Percentiles rank a stretch among this genome's conserved stretches.
These are phyloP conservation scores for Lepus europaeus DNA, from an alignment of 2,113 vertebrate genomes.

Conservation along the genomic window DNA sequence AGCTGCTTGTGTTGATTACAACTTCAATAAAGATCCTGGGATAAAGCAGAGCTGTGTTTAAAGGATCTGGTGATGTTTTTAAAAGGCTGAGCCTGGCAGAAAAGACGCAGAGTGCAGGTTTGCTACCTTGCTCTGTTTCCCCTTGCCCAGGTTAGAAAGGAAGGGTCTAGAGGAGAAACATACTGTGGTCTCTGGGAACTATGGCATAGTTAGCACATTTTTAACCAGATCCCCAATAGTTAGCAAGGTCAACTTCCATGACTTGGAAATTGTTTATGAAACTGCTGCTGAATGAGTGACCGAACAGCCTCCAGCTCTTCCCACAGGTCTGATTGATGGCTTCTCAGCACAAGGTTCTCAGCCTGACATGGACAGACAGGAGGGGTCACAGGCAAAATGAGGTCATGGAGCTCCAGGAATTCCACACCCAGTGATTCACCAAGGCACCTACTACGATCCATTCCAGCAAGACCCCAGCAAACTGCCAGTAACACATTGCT, in stretches of 20 bases:
- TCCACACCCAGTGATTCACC: conserved; percentile 24
- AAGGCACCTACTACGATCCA: background rate
- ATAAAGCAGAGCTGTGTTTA: conserved; percentile 84
- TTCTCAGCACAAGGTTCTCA: background rate
- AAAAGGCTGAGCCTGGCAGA: conserved; percentile 81
- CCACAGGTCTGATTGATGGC: conserved; percentile 5
- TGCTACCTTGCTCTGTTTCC: conserved; percentile 63
- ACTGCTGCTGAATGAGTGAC: conserved; percentile 19
- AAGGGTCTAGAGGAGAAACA: background rate
- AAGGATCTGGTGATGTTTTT: conserved; percentile 82
- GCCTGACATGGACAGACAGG: background rate
- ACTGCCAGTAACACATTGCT: conserved; percentile 45
- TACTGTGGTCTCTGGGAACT: background rate
- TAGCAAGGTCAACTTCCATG: conserved; percentile 41
- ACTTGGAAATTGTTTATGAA: conserved; percentile 34
- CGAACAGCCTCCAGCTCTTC: background rate
- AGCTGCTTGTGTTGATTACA: conserved; percentile 84
- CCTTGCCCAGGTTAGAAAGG: conserved; percentile 36
- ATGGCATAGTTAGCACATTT: background rate
- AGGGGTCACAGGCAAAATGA: background rate
- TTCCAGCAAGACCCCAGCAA: conserved; percentile 57
- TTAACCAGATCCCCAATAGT: conserved; percentile 8
- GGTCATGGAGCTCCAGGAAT: conserved; percentile 57
- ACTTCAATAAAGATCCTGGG: conserved; percentile 83
- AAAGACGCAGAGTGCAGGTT: conserved; percentile 71